Percentiles rank a stretch among this genome's conserved stretches.
Conservation (phyloP, 2,113 vertebrate species). For the Phaetusa simplex region DNA sequence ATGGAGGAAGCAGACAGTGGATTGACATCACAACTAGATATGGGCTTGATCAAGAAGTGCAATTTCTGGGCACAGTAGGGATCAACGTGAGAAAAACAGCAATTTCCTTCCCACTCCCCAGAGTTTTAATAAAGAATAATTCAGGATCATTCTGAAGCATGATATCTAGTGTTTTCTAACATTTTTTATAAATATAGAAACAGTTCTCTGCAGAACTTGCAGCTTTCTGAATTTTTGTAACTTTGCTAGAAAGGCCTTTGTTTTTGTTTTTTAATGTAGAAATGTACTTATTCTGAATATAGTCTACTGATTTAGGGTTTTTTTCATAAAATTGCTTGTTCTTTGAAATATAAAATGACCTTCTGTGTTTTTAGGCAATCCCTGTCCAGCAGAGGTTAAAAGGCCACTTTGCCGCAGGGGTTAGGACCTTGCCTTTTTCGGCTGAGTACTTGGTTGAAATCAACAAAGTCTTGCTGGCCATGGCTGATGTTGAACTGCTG, state of each 20-base stretch:
- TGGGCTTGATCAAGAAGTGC: neutral
- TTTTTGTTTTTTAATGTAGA: neutral
- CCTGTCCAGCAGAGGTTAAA: constrained; percentile 55
- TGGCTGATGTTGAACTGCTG: constrained; percentile 89
- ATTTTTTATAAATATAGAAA: neutral
- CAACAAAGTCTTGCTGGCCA: constrained; percentile 87
- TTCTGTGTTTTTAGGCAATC: constrained; percentile 38
- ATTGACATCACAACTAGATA: neutral
- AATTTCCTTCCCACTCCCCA: neutral
- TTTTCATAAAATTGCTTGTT: neutral
- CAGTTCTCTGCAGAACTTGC: neutral
- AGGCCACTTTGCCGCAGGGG: constrained; percentile 11
- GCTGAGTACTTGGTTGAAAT: constrained; percentile 89
- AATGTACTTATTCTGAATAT: neutral
- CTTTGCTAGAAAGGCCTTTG: neutral
- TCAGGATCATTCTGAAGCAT: neutral
- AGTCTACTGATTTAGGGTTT: neutral
- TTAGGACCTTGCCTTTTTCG: constrained; percentile 66
- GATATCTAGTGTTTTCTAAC: neutral
- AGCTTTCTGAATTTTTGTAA: neutral
- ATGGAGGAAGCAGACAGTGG: neutral
- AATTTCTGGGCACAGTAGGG: neutral
- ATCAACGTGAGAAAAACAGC: neutral
- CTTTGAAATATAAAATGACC: neutral
- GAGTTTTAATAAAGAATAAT: neutral